A percentile compares a stretch with the other conserved stretches of the same genome.
Evolutionary conservation across 2,797 vertebrate species (phyloP).

Genomic region (Rhadinocentrus ornatus): DNA sequence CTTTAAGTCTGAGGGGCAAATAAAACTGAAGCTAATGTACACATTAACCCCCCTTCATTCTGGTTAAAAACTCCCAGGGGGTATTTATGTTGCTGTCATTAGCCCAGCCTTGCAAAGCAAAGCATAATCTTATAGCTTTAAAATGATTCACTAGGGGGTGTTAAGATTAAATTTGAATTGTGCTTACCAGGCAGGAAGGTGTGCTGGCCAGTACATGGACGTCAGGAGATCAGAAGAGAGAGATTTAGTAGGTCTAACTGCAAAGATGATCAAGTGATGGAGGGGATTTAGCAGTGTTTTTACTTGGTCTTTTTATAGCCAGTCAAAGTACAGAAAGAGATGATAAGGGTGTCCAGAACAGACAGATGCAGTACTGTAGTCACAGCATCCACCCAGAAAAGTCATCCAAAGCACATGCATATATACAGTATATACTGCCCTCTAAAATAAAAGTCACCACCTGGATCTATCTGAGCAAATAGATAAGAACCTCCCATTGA

Average conservation of each 20-base stretch:
- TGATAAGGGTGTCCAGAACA: too few relatives aligned
- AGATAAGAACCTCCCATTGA: background rate
- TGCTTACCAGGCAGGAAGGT: background rate
- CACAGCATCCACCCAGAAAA: background rate
- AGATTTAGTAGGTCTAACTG: slow-evolving; percentile 9
- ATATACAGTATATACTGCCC: too few relatives aligned
- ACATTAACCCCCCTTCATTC: slow-evolving; percentile 19
- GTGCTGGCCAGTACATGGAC: background rate
- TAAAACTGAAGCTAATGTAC: slow-evolving; percentile 47
- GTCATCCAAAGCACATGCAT: too few relatives aligned
- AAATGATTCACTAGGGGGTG: slow-evolving; percentile 18
- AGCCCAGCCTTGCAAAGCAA: slow-evolving; percentile 6
- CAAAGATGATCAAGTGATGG: slow-evolving; percentile 10
- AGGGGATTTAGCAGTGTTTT: background rate
- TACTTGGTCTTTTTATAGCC: too few relatives aligned
- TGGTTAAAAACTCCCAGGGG: slow-evolving; percentile 24
- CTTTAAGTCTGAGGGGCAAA: slow-evolving; percentile 52
- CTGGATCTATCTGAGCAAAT: background rate
- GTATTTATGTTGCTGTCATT: slow-evolving; percentile 45
- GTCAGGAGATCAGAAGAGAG: slow-evolving; percentile 4
- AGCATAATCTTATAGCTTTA: slow-evolving; percentile 24
- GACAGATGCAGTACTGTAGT: too few relatives aligned
- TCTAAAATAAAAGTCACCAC: background rate
- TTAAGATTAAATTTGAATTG: background rate
- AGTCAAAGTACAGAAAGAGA: too few relatives aligned